Conservation (phyloP, 1,140 invertebrate genomes). For the Cherax quadricarinatus region DNA sequence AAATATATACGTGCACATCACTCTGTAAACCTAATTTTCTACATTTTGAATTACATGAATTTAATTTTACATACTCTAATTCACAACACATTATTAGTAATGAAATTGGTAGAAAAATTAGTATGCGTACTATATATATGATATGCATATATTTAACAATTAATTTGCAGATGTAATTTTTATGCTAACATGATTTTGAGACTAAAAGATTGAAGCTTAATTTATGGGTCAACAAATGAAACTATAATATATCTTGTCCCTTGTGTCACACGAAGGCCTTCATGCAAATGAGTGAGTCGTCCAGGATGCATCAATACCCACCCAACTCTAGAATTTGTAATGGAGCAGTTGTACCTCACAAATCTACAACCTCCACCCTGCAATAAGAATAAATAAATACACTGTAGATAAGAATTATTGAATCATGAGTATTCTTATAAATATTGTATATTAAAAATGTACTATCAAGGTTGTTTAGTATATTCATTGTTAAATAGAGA, state of each 20-base stretch:
- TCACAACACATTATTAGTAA: no score
- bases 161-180: not conserved
- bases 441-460: not conserved
- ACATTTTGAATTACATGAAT: no score
- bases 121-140: no score
- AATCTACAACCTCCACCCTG: slow-evolving; percentile 97
- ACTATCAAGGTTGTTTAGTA: no score
- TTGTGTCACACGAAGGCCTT: slow-evolving; percentile 80
- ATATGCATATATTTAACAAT: not conserved
- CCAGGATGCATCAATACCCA: slow-evolving; percentile 99
- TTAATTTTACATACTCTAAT: no score
- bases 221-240: slow-evolving; percentile 95
- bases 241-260: slow-evolving; percentile 99
- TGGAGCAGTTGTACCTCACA: slow-evolving; percentile 97
- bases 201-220: not conserved
- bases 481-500: no score
- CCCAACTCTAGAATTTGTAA: slow-evolving; percentile 89
- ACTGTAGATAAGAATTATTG: not conserved
- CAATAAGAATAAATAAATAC: not conserved
- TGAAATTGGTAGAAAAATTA: no score
- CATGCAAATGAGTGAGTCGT: slow-evolving; percentile 83
- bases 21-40: no score
- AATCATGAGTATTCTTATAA: no score
- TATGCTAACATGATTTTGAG: not conserved
- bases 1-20: no score